Base-by-base conservation (phyloP, 1,140 invertebrate species). In the Marisa cornuarietis region DNA sequence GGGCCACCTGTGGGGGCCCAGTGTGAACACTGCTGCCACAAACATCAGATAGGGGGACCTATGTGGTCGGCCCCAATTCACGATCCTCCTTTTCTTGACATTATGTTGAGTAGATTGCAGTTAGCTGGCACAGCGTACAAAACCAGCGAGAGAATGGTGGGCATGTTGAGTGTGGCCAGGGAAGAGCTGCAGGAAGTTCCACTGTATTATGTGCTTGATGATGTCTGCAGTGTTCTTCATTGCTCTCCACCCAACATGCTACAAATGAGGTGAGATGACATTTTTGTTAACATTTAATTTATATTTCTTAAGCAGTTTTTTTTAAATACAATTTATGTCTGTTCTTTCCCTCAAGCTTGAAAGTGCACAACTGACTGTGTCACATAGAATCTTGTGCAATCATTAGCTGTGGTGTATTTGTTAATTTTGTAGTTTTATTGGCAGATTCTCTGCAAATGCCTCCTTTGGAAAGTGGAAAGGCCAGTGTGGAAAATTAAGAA, bases 41-140 rank as follows among this genome's bases (percentile, higher is more conserved):
- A 91, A 73, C 94, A 95, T 91, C 94, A 95, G 87, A 93, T 98
- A 79, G 97, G 96, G 62, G 98, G 98, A 24, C 98, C 98, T 0
- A 95, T 99, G 81, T 99, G 98, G 97, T 93, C 94, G 10, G 95
- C 93, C 18, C 94, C 94, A 20, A 92, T 99, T 62, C 97, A 99
- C 89, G 93, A 96, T 86, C 88, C 91, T 79, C 87, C 92, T 0
- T 99, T 99, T 91, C 93, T 99, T 0, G 72, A 90, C 5, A 89
- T 92, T 65, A 84, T 95, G 31, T 80, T 93, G 0, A 79, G 88
- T 9, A 84, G 85, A 54, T 83, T 92, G 0, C 80, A 88, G 20
- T 78, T 82, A n/a, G 85, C 88, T 63, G 81, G 83, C 81, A 84
- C 66, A 82, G 83, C 89, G 51, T 90, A 91, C 62, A 82, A 84